phyloP scores from a whole-genome alignment of 2,888 invertebrate species.

The Cantharis nigra region DNA sequence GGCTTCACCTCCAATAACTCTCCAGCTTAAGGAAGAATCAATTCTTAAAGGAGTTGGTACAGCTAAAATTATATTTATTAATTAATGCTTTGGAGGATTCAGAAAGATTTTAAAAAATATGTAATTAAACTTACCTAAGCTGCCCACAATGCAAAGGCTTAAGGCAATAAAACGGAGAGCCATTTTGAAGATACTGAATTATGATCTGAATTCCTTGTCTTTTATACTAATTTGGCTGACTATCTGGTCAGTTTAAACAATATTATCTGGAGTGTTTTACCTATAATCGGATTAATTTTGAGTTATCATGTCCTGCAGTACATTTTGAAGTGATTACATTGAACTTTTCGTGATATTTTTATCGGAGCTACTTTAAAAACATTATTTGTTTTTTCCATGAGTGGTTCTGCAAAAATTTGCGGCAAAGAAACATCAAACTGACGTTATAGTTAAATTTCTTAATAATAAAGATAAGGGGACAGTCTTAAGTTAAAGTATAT shows the following conservation, averaged over 20 bases:
- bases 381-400: no score
- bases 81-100: no score
- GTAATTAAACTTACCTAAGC: not conserved
- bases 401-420: no score
- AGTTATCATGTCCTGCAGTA: not conserved
- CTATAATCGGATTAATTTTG: not conserved
- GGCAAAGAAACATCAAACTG: no score
- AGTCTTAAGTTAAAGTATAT: no score
- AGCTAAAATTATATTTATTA: not conserved
- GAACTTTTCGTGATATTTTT: not conserved
- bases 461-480: no score
- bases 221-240: not conserved
- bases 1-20: slow-evolving; percentile 30
- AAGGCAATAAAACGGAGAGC: not conserved
- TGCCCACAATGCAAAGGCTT: not conserved
- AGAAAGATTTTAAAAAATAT: no score
- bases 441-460: no score
- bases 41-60: not conserved
- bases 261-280: not conserved
- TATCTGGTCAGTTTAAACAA: not conserved
- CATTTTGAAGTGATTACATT: not conserved
- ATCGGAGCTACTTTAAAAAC: not conserved
- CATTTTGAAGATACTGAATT: not conserved
- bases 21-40: not conserved
- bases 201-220: not conserved